A percentile compares a stretch with the other conserved stretches of the same genome.
Conservation (phyloP, 2,797 vertebrate species). For the Cyprinella venusta region DNA sequence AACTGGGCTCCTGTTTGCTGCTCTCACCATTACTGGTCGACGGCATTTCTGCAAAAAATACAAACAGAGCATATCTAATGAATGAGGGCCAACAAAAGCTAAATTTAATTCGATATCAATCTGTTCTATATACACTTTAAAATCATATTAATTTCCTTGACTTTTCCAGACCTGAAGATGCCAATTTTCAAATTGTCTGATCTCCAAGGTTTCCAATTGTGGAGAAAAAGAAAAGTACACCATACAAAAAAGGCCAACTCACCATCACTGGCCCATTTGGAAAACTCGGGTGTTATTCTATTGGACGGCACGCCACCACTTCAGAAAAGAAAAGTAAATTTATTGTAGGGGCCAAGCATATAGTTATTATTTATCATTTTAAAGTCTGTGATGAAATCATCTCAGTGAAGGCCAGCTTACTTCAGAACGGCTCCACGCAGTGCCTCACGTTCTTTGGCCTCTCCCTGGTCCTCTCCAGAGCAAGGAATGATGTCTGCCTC, state of each 20-base stretch:
- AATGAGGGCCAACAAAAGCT: neutral
- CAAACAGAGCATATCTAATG: slow-evolving; percentile 27
- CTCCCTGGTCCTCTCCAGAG: slow-evolving; percentile 96
- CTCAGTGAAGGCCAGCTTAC: slow-evolving; percentile 68
- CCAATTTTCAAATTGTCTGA: neutral
- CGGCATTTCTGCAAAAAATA: slow-evolving; percentile 88
- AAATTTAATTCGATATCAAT: neutral
- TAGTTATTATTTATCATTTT: neutral
- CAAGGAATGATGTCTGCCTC: slow-evolving; percentile 98
- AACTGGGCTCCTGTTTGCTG: slow-evolving; percentile 93
- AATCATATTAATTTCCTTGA: no score
- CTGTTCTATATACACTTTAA: no score
- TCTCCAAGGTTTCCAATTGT: neutral
- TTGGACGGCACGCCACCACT: slow-evolving; percentile 96
- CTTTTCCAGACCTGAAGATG: neutral
- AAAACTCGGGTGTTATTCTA: slow-evolving; percentile 97
- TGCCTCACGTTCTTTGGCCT: slow-evolving; percentile 96
- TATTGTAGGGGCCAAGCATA: neutral
- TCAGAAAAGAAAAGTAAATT: slow-evolving; percentile 51
- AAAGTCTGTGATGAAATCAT: neutral
- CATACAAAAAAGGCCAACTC: slow-evolving; percentile 65
- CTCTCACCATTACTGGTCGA: slow-evolving; percentile 98
- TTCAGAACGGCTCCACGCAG: slow-evolving; percentile 98
- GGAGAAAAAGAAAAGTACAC: neutral
- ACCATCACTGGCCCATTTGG: slow-evolving; percentile 98